Base-by-base conservation (phyloP, 2,113 vertebrate species). In the Spea bombifrons region DNA sequence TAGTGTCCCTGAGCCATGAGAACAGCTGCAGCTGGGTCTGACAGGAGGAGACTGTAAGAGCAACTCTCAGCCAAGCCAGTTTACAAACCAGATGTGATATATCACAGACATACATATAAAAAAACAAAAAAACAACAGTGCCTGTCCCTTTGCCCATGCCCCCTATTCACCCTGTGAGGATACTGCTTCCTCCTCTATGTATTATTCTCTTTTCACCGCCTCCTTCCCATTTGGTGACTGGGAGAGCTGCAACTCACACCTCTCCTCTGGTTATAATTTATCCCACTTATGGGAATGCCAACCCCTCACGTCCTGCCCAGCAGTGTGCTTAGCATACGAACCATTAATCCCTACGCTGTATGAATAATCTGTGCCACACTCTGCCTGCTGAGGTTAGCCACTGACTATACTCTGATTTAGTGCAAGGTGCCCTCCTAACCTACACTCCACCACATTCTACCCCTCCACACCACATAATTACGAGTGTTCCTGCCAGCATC, bases 1-100 rank as follows among this genome's bases (percentile, higher is more conserved):
- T 49, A 48, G 7, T 55, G 17, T 64, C 76, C 76, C 76, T 78
- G 46, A 78, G 57, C 12, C 5, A n/a, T 78, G 76, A 69, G 76
- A 78, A 72, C 7, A 8, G 50, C 50, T n/a, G 48, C 76, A 78
- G 69, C 68, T 78, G 76, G 55, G 3, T 10, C 3, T n/a, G 8
- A 7, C n/a, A 46, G 66, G 59, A 8, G 66, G 43, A 45, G 30
- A 49, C 17, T 7, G 7, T 7, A 13, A 4, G 9, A 17, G 6
- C 15, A 15, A 52, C 13, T 7, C 16, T 57, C 16, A 64, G 63
- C 46, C 52, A 13, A 17, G 5, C 9, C 17, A 43, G 7, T 55
- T 10, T 45, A 53, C 8, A 30, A n/a, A 6, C 17, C 67, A 78
- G 55, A 46, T 78, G 76, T 44, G 7, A 70, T 44, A 2, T 43